Percentiles rank a stretch among this genome's conserved stretches.
Conservation (phyloP, 1,140 invertebrate genomes). For the Halotydeus destructor region DNA sequence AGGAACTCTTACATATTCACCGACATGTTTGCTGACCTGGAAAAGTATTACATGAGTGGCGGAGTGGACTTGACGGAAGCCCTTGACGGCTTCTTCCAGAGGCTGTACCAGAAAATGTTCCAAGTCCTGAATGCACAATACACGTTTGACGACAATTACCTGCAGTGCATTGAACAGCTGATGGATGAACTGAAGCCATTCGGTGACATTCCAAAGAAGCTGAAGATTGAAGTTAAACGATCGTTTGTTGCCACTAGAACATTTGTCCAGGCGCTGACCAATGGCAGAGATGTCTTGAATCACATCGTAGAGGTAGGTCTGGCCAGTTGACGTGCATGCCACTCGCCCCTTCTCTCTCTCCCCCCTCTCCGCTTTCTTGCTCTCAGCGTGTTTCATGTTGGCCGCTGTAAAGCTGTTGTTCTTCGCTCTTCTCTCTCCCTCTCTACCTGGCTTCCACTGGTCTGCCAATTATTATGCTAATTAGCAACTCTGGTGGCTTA, state of each 20-base stretch:
- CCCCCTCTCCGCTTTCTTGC: background rate
- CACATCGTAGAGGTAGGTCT: conserved; percentile 17
- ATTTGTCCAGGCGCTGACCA: conserved; percentile 63
- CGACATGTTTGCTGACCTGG: conserved; percentile 68
- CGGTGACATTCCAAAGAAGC: conserved; percentile 73
- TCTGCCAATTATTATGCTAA: too few species aligned
- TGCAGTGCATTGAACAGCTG: conserved; percentile 62
- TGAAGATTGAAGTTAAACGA: conserved; percentile 63
- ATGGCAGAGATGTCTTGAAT: conserved; percentile 47
- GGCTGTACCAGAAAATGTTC: conserved; percentile 88
- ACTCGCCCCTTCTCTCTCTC: background rate
- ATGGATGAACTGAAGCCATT: conserved; percentile 85
- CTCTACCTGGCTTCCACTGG: too few species aligned
- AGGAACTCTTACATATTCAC: conserved; percentile 79
- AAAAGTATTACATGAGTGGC: conserved; percentile 66
- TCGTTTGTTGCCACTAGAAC: conserved; percentile 83
- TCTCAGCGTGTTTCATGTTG: background rate
- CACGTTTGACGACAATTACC: conserved; percentile 56
- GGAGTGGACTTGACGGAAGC: conserved; percentile 55
- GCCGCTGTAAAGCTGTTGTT: background rate
- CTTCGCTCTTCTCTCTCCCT: background rate
- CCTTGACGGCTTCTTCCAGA: conserved; percentile 79
- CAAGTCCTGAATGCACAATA: conserved; percentile 70
- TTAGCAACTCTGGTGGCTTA: too few species aligned
- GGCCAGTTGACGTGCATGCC: background rate